Conservation (phyloP, 2,113 vertebrate species). For the Rhynchomys soricoides region DNA sequence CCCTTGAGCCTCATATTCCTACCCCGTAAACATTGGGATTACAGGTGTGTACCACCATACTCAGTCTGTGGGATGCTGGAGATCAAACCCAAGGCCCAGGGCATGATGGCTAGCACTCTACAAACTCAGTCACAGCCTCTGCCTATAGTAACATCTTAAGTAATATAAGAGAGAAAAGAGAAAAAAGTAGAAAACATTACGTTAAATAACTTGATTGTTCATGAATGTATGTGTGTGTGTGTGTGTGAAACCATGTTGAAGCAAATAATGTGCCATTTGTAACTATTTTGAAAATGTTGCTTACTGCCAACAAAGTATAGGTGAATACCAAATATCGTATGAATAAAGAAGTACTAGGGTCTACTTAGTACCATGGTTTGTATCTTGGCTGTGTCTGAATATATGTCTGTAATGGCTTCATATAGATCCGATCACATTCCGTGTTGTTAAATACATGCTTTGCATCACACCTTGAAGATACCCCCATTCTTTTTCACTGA, state of each 20-base stretch:
- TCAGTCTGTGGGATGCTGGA: neutral
- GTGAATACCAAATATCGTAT: neutral
- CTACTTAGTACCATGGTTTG: neutral
- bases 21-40: neutral
- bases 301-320: conserved; percentile 12
- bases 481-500: neutral
- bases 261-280: neutral
- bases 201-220: conserved; percentile 14
- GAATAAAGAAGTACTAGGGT: neutral
- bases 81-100: neutral
- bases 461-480: neutral
- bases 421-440: neutral
- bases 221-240: too few relatives aligned
- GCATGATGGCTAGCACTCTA: neutral
- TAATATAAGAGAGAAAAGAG: too few relatives aligned
- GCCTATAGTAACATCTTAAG: neutral
- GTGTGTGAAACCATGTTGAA: neutral
- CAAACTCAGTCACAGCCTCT: neutral
- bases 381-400: neutral
- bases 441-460: neutral
- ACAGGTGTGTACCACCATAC: neutral
- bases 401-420: neutral
- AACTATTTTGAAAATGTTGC: neutral
- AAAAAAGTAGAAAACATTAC: neutral
- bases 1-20: neutral